These are phyloP conservation scores for Itoplectis maculator DNA, from an alignment of 2,888 invertebrate species.

Conservation along the genomic window DNA sequence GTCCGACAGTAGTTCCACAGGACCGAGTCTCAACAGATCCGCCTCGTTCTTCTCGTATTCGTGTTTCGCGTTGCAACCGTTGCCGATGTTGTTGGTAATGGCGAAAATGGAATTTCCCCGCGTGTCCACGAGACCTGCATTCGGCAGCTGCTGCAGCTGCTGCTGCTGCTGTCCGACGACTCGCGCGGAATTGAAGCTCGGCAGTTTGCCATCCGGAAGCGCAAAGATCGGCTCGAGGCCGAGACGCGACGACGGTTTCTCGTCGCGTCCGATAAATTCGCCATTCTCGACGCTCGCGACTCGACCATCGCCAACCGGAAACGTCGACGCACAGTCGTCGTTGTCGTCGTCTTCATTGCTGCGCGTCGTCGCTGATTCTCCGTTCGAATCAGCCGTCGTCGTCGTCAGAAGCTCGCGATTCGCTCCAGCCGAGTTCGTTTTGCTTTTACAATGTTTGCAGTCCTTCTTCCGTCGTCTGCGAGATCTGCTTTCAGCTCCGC, in stretches of 20 bases:
- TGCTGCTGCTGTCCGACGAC: not conserved
- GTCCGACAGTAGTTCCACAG: constrained; percentile 73
- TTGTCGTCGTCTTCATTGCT: not conserved
- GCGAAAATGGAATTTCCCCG: constrained; percentile 69
- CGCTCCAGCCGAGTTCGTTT: constrained; percentile 23
- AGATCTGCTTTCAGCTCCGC: constrained; percentile 49
- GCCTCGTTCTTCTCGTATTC: constrained; percentile 74
- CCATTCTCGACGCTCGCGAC: too few relatives aligned
- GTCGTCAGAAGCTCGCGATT: not conserved
- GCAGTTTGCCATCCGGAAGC: constrained; percentile 65
- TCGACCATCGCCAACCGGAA: constrained; percentile 10
- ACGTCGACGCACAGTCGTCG: not conserved
- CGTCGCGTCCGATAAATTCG: constrained; percentile 6
- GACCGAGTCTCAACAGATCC: constrained; percentile 73
- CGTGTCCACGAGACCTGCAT: not conserved
- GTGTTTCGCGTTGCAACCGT: constrained; percentile 53
- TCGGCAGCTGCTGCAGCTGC: too few relatives aligned
- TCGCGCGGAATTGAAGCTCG: constrained; percentile 55
- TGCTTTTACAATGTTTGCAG: constrained; percentile 80
- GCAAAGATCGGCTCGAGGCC: constrained; percentile 70
- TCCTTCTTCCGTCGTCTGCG: constrained; percentile 80
- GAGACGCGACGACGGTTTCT: constrained; percentile 20
- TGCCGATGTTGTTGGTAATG: constrained; percentile 70
- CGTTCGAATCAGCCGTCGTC: not conserved
- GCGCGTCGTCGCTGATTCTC: constrained; percentile 2